A percentile compares a stretch with the other conserved stretches of the same genome.
Evolutionary conservation across 1,140 invertebrate species (phyloP).

Genomic region (Psilanteris sp.): DNA sequence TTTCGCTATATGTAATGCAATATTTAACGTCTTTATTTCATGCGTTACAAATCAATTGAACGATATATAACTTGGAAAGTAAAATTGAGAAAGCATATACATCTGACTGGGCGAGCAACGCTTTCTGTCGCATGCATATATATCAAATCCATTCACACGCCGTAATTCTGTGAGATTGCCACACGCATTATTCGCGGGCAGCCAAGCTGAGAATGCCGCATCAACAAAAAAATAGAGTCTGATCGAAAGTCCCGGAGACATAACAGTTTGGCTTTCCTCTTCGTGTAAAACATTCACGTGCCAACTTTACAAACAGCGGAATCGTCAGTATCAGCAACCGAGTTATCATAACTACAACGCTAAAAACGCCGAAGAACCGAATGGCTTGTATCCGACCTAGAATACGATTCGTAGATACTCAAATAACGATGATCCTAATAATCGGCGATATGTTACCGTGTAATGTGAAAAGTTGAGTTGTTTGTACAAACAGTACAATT

Average conservation of each 20-base stretch:
- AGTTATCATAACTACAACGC: constrained; percentile 53
- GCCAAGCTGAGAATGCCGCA: constrained; percentile 37
- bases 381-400: constrained; percentile 49
- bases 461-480: constrained; percentile 38
- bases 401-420: constrained; percentile 18
- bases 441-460: constrained; percentile 24
- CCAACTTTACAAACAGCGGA: constrained; percentile 56
- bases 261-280: constrained; percentile 56
- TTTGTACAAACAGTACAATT: not conserved
- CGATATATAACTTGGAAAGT: constrained; percentile 24
- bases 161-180: constrained; percentile 44
- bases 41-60: constrained; percentile 38
- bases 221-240: constrained; percentile 28
- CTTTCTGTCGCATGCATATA: constrained; percentile 27
- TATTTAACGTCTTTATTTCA: constrained; percentile 6
- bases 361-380: constrained; percentile 40
- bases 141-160: constrained; percentile 34
- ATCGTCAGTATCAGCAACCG: constrained; percentile 51
- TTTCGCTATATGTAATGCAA: too few relatives aligned
- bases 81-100: constrained; percentile 25
- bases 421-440: constrained; percentile 51
- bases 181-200: constrained; percentile 46
- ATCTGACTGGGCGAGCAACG: constrained; percentile 15
- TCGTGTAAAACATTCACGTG: constrained; percentile 54
- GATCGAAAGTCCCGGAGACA: constrained; percentile 45